Conservation (phyloP, 2,888 invertebrate genomes). For the Protula sp. region DNA sequence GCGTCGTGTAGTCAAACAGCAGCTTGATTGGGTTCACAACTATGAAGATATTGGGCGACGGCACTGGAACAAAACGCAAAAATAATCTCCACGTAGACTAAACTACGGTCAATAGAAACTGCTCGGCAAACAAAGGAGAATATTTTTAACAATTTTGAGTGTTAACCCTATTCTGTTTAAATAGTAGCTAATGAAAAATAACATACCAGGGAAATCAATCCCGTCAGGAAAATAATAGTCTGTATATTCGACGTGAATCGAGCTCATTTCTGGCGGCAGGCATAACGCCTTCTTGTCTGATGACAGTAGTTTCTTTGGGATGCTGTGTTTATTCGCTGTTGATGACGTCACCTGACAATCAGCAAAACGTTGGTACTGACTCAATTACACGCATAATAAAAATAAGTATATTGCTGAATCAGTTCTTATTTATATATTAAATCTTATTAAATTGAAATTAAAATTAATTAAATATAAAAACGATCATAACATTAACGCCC, state of each 20-base stretch:
- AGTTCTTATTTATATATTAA: too few species aligned
- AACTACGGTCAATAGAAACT: too few species aligned
- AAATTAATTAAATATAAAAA: slow-evolving; percentile 65
- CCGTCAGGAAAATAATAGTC: slow-evolving; percentile 85
- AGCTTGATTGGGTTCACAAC: slow-evolving; percentile 86
- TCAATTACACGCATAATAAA: background rate
- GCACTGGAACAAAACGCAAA: slow-evolving; percentile 78
- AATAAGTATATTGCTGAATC: too few species aligned
- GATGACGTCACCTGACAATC: slow-evolving; percentile 24
- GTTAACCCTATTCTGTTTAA: too few species aligned
- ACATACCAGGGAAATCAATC: slow-evolving; percentile 51
- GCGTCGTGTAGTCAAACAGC: slow-evolving; percentile 78
- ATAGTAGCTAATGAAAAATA: too few species aligned
- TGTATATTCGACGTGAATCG: slow-evolving; percentile 92
- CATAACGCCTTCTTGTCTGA: slow-evolving; percentile 66
- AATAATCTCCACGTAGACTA: too few species aligned
- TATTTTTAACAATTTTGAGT: too few species aligned
- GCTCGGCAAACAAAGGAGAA: too few species aligned
- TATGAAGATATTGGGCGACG: slow-evolving; percentile 85
- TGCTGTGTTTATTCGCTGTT: slow-evolving; percentile 31
- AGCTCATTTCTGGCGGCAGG: slow-evolving; percentile 82
- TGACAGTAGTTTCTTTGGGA: slow-evolving; percentile 68
- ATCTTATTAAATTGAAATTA: slow-evolving; percentile 56
- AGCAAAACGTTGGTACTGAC: background rate
- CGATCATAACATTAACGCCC: too few species aligned